Base-by-base conservation (phyloP, 92 coral and sea anemone species). In the Heteractis magnifica region DNA sequence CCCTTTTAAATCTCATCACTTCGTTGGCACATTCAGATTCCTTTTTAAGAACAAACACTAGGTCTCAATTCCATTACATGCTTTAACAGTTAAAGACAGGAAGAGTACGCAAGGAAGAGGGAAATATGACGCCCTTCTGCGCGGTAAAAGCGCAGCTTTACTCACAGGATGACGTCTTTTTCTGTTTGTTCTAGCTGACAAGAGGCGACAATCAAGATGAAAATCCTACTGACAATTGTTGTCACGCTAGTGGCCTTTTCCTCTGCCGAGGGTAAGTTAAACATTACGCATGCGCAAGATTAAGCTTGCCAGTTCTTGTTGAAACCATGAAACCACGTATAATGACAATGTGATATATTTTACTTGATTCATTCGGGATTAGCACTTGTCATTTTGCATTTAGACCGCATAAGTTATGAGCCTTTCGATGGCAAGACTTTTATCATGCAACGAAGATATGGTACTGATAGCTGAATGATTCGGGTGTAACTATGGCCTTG, bases 201-300 rank as follows among this genome's bases (percentile, higher is more conserved):
- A 58, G 65, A 44, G 21, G 14, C 68, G 51, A 51, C 72, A 71
- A 15, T 55, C 79, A 80, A n/a, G 53, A 86, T 79, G 83, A 71
- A 86, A 59, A 70, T 53, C 20, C 58, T 72, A 15, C 48, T 86
- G 16, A 34, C 49, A 12, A 62, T 48, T n/a, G 34, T 79, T 72
- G 49, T 78, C 55, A 74, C 41, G 21, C 9, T 82, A 18, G 16
- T 82, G 26, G 72, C 52, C 48, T 74, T 34, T 20, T 72, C 86
- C 8, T 72, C 79, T 55, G 86, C 86, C 41, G 79, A 82, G 26
- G 86, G 86, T 82, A 60, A 82, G 82, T 41, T 26, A 5, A 52
- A 76, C 59, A n/a, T n/a, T 52, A 13, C 49, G 73, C 73, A 68
- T 68, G 48, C 15, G 73, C 19, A 13, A 68, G 73, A 6, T 68